Base-by-base conservation (phyloP, 2,888 invertebrate species). In the Drosophila maculinotata region DNA sequence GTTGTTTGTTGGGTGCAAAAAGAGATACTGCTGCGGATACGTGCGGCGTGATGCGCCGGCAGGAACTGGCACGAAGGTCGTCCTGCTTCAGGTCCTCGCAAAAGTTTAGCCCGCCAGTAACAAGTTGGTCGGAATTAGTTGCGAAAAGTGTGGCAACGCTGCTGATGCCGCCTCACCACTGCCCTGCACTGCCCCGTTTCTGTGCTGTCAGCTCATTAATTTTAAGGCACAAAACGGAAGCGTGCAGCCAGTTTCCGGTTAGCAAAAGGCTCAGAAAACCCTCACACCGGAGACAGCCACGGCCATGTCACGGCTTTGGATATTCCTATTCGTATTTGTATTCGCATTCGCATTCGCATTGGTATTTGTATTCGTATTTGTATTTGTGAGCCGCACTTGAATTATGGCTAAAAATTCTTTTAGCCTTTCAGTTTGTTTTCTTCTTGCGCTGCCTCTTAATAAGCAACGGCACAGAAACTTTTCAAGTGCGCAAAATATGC, bases 221-320 rank as follows among this genome's bases (percentile, higher is more conserved):
- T 83, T 88, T 69, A 60, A 84, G 89, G 85, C 88, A 80, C 63
- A 87, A 88, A 81, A 69, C 89, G 89, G 83, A 88, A 88, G 89
- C 89, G 85, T 88, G 83, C 89, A 87, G 76, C 78, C 83, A 65
- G 87, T 78, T 88, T 88, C 89, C 89, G 83, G 82, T 79, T 85
- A 66, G 73, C 69, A 59, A 70, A 68, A 76, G 71, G 60, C 45
- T 38, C 36, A 64, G 48, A 65, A 54, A 52, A 36, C 56, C 54
- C 28, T 5, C 9, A 26, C 25, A n/a, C 57, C 71, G 76, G 76
- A 83, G 80, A 84, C 81, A 81, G 68, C 52, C 60, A 48, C 53
- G 57, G 62, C 57, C 65, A 59, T 70, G 84, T 81, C 84, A 77
- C 62, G 62, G 49, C 58, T 64, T 62, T 69, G 69, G 56, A 57